phyloP scores from a whole-genome alignment of 1,140 invertebrate genomes.

The Caenorhabditis tropicalis region DNA sequence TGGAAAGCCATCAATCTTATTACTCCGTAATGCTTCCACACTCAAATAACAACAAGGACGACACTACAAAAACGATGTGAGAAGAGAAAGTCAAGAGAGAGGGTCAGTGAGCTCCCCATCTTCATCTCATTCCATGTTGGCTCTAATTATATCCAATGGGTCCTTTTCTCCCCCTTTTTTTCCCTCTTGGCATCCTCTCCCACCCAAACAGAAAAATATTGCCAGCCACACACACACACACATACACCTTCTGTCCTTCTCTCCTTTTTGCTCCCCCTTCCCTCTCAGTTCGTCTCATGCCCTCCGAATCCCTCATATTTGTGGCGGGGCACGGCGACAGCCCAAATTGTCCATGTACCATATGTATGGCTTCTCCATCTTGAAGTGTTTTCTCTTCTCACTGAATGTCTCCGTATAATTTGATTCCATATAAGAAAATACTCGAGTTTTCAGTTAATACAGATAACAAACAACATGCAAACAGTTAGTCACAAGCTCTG shows the following conservation, averaged over 20 bases:
- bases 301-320: not conserved
- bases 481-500: not conserved
- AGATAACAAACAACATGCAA: not conserved
- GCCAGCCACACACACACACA: conserved; percentile 3
- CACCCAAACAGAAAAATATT: conserved; percentile 39
- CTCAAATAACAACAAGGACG: not conserved
- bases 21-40: not conserved
- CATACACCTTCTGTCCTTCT: conserved; percentile 17
- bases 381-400: not conserved
- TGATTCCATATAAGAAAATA: not conserved
- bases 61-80: not conserved
- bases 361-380: not conserved
- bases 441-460: not conserved
- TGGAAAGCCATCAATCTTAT: not conserved
- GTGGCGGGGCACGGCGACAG: not conserved
- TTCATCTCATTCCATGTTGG: conserved; percentile 43
- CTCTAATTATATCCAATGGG: conserved; percentile 42
- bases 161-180: conserved; percentile 34
- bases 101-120: not conserved
- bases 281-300: conserved; percentile 1
- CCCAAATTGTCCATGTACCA: conserved; percentile 31
- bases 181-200: conserved; percentile 9
- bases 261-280: not conserved
- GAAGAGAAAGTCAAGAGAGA: conserved; percentile 25
- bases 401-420: not conserved